A percentile compares a stretch with the other conserved stretches of the same genome.
phyloP scores from a whole-genome alignment of 2,797 vertebrate genomes.

The Crypturellus tataupa region DNA sequence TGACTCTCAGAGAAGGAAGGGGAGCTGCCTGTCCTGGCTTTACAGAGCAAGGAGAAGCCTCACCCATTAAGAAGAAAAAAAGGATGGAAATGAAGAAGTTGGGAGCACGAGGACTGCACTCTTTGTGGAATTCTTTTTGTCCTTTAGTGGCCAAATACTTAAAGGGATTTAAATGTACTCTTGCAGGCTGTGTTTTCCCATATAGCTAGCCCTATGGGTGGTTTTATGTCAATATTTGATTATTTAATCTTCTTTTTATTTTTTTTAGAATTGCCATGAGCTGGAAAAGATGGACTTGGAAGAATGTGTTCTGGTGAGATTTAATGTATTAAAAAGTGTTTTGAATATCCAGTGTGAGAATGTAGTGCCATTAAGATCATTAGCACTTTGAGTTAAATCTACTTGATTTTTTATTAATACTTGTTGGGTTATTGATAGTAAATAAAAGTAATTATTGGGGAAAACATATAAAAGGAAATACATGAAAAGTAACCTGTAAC shows the following conservation, averaged over 20 bases:
- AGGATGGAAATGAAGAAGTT: neutral
- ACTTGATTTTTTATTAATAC: neutral
- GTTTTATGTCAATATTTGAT: neutral
- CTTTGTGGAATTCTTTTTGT: neutral
- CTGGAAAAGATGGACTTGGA: slow-evolving; percentile 97
- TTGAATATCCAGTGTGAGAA: neutral
- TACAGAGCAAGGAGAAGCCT: neutral
- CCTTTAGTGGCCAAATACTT: neutral
- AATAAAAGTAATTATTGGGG: neutral
- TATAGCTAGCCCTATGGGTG: neutral
- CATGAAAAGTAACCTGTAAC: neutral
- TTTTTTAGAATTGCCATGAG: slow-evolving; percentile 91
- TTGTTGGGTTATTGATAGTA: neutral
- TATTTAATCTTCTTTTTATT: neutral
- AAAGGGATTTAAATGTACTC: neutral
- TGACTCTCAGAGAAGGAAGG: neutral
- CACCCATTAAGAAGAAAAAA: neutral
- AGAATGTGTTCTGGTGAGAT: slow-evolving; percentile 94
- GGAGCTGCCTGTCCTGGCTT: neutral
- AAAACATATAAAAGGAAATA: neutral
- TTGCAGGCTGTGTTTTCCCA: neutral
- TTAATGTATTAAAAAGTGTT: neutral
- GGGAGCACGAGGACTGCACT: neutral
- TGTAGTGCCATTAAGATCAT: neutral
- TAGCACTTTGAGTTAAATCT: neutral